A percentile compares a stretch with the other conserved stretches of the same genome.
Conservation (phyloP, 1,140 invertebrate genomes). For the Latrodectus geometricus region DNA sequence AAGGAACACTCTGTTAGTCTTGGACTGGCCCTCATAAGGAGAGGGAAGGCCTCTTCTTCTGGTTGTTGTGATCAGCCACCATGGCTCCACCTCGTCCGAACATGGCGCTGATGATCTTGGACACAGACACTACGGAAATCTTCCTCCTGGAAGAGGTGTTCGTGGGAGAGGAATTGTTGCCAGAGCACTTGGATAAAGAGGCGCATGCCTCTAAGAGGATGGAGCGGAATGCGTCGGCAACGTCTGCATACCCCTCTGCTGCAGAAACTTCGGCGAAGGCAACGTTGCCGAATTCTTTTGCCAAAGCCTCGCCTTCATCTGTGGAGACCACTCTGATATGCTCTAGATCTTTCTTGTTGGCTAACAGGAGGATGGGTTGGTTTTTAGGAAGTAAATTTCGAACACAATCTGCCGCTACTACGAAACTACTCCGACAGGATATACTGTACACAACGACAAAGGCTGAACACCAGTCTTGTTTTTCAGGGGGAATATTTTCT, state of each 20-base stretch:
- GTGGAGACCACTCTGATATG: constrained; percentile 79
- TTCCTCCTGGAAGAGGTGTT: constrained; percentile 26
- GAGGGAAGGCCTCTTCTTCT: constrained; percentile 56
- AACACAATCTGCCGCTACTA: constrained; percentile 76
- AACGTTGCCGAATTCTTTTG: constrained; percentile 76
- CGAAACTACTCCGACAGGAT: constrained; percentile 80
- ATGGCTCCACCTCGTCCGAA: constrained; percentile 35
- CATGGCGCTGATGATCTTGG: constrained; percentile 55
- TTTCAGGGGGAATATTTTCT: constrained; percentile 78
- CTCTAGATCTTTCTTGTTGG: constrained; percentile 86
- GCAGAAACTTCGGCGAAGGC: constrained; percentile 89
- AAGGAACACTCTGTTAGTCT: background rate
- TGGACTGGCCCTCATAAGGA: constrained; percentile 47
- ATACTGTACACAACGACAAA: constrained; percentile 87
- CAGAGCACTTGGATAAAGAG: background rate
- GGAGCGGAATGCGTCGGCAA: constrained; percentile 82
- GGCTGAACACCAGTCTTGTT: constrained; percentile 84
- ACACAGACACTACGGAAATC: constrained; percentile 51
- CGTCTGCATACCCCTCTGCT: constrained; percentile 82
- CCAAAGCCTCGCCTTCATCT: constrained; percentile 82
- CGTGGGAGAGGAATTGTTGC: constrained; percentile 26
- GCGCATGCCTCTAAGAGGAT: constrained; percentile 77
- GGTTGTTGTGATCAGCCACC: constrained; percentile 17
- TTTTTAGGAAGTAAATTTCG: constrained; percentile 59
- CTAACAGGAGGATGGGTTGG: constrained; percentile 78